Conservation (phyloP, 2,888 invertebrate species). For the Empis livida region DNA sequence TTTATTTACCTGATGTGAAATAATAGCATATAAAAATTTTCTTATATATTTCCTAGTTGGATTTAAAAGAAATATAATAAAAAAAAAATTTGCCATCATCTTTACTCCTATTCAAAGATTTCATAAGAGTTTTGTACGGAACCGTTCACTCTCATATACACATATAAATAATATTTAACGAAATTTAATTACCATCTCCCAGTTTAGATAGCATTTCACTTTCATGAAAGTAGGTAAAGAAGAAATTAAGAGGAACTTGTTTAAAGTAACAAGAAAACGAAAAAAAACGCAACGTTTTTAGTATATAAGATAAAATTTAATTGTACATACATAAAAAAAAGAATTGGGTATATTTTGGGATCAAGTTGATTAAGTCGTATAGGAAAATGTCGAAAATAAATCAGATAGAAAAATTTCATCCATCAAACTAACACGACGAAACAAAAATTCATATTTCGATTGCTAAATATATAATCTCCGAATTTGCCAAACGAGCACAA, state of each 20-base stretch:
- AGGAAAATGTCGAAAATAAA: no score
- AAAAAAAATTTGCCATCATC: not conserved
- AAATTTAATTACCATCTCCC: not conserved
- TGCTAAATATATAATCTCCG: no score
- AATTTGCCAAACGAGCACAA: no score
- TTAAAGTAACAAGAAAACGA: not conserved
- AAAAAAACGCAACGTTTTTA: not conserved
- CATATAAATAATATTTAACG: no score
- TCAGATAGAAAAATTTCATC: no score
- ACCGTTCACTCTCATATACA: no score
- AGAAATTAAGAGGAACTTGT: slow-evolving; percentile 1
- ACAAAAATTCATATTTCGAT: no score
- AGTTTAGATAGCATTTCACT: slow-evolving; percentile 13
- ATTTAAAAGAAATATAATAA: not conserved
- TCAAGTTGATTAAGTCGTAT: no score
- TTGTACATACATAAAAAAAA: not conserved
- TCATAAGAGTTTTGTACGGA: no score
- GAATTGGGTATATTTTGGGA: no score
- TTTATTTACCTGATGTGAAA: not conserved
- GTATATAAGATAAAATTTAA: not conserved
- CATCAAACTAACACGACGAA: no score
- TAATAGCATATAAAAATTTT: not conserved
- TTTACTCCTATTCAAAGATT: no score
- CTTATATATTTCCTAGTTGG: not conserved
- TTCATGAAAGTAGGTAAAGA: slow-evolving; percentile 14